Percentiles rank a stretch among this genome's conserved stretches.
Evolutionary conservation across 2,113 vertebrate species (phyloP).

Genomic region (Mus pahari): DNA sequence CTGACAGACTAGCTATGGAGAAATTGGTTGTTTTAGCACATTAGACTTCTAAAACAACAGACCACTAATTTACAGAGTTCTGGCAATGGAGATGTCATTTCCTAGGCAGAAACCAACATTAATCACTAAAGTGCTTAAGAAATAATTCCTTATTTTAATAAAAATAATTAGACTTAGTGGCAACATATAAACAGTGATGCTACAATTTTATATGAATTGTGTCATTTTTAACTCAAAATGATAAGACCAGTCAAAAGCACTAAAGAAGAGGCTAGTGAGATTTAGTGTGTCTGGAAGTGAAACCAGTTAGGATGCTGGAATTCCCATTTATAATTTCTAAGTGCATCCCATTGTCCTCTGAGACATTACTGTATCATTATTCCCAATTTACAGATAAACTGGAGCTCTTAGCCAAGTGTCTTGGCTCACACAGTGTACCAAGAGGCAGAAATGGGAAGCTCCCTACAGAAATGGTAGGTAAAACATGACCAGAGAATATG

Average conservation of each 20-base stretch:
- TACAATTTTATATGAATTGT: constrained; percentile 33
- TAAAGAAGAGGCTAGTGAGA: not conserved
- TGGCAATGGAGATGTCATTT: constrained; percentile 44
- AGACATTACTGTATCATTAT: constrained; percentile 1
- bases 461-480: constrained; percentile 37
- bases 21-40: not conserved
- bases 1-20: not conserved
- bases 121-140: constrained; percentile 22
- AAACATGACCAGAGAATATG: not conserved
- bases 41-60: constrained; percentile 1
- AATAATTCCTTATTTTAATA: constrained; percentile 33
- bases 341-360: not conserved
- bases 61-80: constrained; percentile 14
- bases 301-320: not conserved
- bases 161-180: constrained; percentile 35
- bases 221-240: constrained; percentile 44
- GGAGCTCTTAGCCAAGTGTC: constrained; percentile 18
- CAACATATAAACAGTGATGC: constrained; percentile 44
- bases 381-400: constrained; percentile 45
- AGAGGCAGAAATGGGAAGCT: constrained; percentile 23
- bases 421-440: constrained; percentile 38
- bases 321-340: not conserved
- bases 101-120: not conserved
- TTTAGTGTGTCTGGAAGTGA: not conserved
- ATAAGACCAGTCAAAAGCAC: not conserved